Percentiles rank a stretch among this genome's conserved stretches.
Conservation (phyloP, 2,797 vertebrate species). For the Tauraco hartlaubi region DNA sequence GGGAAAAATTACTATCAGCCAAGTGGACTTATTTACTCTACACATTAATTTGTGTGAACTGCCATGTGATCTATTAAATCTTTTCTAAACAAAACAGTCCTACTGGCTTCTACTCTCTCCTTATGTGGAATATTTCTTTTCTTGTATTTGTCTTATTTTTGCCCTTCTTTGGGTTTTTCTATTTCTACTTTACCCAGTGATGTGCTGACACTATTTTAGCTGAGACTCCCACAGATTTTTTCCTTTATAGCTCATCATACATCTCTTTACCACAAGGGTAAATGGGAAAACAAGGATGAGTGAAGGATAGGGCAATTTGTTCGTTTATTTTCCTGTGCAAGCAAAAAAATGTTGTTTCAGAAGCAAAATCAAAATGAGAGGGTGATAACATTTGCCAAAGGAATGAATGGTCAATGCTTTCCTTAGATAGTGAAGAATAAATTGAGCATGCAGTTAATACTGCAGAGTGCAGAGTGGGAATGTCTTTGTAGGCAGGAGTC, state of each 20-base stretch:
- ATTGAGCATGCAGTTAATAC: background rate
- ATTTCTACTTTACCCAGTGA: background rate
- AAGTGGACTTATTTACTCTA: background rate
- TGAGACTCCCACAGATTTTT: slow-evolving; percentile 51
- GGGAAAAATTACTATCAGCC: background rate
- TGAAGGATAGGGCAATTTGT: background rate
- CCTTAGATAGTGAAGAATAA: background rate
- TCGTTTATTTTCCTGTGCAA: slow-evolving; percentile 38
- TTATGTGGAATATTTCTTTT: background rate
- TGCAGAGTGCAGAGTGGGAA: background rate
- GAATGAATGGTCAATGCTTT: background rate
- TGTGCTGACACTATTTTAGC: slow-evolving; percentile 29
- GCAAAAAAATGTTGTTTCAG: background rate
- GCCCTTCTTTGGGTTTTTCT: background rate
- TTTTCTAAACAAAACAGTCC: background rate
- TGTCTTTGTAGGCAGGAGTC: slow-evolving; percentile 9
- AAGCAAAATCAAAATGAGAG: slow-evolving; percentile 2
- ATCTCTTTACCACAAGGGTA: slow-evolving; percentile 49
- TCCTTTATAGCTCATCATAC: slow-evolving; percentile 45
- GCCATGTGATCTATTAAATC: background rate
- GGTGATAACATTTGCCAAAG: slow-evolving; percentile 10
- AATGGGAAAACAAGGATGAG: background rate
- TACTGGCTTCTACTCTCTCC: background rate
- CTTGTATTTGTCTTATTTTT: background rate
- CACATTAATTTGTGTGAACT: background rate